A percentile compares a stretch with the other conserved stretches of the same genome.
These are phyloP conservation scores for Pygathrix nemaeus DNA, from an alignment of 2,113 vertebrate genomes.

Conservation along the genomic window DNA sequence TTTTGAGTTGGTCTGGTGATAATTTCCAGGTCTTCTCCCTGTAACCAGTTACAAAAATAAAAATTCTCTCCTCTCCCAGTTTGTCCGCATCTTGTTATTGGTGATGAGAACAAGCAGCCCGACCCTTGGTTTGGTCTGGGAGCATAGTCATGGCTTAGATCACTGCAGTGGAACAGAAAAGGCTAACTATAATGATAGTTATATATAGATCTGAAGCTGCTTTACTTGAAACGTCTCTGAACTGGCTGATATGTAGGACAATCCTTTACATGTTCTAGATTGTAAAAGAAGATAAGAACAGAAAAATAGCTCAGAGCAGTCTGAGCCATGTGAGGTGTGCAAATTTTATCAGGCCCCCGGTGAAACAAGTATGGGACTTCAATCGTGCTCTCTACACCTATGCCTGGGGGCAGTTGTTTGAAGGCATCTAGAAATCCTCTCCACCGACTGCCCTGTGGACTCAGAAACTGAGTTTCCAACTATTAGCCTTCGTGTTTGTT, in stretches of 20 bases:
- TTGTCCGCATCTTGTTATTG: no score
- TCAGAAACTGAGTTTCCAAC: not conserved
- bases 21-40: no score
- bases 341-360: not conserved
- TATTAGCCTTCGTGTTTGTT: not conserved
- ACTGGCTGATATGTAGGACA: not conserved
- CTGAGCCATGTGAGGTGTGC: not conserved
- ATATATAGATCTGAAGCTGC: not conserved
- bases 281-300: not conserved
- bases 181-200: not conserved
- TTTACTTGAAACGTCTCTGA: not conserved
- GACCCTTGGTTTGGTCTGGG: no score
- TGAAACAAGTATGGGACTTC: not conserved
- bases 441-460: not conserved
- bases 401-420: not conserved
- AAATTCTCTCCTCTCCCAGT: no score
- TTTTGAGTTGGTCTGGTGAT: no score
- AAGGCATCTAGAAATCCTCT: not conserved
- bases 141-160: not conserved
- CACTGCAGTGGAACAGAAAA: not conserved
- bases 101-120: no score
- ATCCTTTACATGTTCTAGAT: not conserved
- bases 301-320: not conserved
- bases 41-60: no score
- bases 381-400: not conserved